These are phyloP conservation scores for Oryzias melastigma DNA, from an alignment of 2,113 vertebrate genomes.

Conservation along the genomic window DNA sequence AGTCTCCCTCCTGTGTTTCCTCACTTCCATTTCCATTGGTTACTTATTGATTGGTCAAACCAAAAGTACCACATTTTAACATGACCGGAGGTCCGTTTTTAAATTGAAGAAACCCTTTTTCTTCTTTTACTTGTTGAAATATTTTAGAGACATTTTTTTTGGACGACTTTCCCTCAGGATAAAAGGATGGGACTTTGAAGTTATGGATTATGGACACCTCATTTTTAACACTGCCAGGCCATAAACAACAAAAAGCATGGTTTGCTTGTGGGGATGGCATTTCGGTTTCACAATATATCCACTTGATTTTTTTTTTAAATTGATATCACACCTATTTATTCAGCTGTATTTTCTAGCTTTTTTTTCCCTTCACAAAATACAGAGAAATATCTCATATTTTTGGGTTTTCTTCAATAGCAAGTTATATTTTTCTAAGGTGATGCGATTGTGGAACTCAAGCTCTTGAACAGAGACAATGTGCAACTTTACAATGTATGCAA, in stretches of 20 bases:
- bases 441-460: conserved; percentile 40
- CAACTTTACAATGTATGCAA: conserved; percentile 73
- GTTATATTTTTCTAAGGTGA: conserved; percentile 74
- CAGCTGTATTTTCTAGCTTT: conserved; percentile 66
- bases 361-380: conserved; percentile 55
- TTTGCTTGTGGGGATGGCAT: conserved; percentile 55
- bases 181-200: conserved; percentile 37
- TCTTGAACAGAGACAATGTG: conserved; percentile 49
- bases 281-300: conserved; percentile 54
- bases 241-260: conserved; percentile 54
- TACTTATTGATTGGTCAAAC: conserved; percentile 42
- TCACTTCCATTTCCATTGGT: conserved; percentile 52
- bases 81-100: conserved; percentile 46
- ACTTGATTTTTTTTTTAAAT: conserved; percentile 51
- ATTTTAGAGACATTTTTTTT: conserved; percentile 67
- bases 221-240: conserved; percentile 67
- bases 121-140: conserved; percentile 39
- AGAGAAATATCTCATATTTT: conserved; percentile 50
- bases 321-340: conserved; percentile 76
- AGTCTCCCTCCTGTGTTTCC: conserved; percentile 65
- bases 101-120: conserved; percentile 44
- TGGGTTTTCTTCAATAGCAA: conserved; percentile 61
- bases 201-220: conserved; percentile 45
- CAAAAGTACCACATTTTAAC: conserved; percentile 48
- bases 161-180: conserved; percentile 53